These are phyloP conservation scores for Tethea ocularis DNA, from an alignment of 2,888 invertebrate species.

Conservation along the genomic window DNA sequence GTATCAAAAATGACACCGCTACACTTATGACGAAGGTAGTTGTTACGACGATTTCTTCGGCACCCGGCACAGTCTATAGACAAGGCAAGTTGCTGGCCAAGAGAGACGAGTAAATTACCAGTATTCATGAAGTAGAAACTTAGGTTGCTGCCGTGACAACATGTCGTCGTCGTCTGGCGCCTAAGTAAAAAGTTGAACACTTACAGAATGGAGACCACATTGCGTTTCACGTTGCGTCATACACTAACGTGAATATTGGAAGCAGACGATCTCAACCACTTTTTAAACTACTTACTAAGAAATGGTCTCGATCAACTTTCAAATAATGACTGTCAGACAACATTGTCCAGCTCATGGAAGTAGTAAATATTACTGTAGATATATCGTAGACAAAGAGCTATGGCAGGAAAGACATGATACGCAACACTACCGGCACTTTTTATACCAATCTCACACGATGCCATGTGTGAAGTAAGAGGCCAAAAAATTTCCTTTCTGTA, in stretches of 20 bases:
- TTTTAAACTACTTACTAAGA: conserved; percentile 46
- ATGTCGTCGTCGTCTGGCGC: conserved; percentile 56
- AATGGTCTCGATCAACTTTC: conserved; percentile 54
- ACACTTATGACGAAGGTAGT: conserved; percentile 25
- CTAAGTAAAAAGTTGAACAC: conserved; percentile 66
- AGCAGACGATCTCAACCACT: conserved; percentile 50
- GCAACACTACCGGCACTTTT: neutral
- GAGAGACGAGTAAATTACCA: conserved; percentile 42
- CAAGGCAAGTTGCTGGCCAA: conserved; percentile 7
- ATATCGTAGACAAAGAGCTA: neutral
- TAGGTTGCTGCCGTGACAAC: conserved; percentile 32
- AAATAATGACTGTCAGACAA: conserved; percentile 25
- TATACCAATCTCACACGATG: too few species aligned
- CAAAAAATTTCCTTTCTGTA: too few species aligned
- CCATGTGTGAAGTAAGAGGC: too few species aligned
- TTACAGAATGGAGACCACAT: conserved; percentile 54
- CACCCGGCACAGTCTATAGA: conserved; percentile 28
- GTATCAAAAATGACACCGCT: conserved; percentile 36
- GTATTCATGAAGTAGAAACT: conserved; percentile 72
- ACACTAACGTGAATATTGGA: conserved; percentile 23
- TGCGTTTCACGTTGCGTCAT: conserved; percentile 73
- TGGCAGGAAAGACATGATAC: too few species aligned
- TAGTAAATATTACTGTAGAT: conserved; percentile 19
- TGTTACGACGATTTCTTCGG: conserved; percentile 29
- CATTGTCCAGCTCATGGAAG: conserved; percentile 21